Evolutionary conservation across 23 tunicate genomes (phyloP).

Genomic region (Diplosoma virens): DNA sequence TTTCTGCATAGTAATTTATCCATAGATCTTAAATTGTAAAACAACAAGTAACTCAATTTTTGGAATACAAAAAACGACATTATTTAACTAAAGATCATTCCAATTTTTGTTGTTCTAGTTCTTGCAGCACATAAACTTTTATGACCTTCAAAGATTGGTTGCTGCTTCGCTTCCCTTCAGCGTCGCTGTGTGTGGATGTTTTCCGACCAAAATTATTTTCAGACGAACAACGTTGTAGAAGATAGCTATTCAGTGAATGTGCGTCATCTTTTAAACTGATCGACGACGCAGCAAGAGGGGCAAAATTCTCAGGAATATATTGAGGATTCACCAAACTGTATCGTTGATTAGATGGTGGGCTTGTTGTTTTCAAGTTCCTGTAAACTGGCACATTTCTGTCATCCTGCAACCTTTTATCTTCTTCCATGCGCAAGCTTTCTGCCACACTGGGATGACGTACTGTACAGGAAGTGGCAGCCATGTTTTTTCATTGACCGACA

Average conservation of each 20-base stretch:
- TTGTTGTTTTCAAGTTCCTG: conserved; percentile 22
- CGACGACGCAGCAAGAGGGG: background rate
- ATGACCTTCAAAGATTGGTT: conserved; percentile 72
- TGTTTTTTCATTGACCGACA: too few relatives aligned
- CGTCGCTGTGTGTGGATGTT: background rate
- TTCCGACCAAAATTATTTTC: conserved; percentile 28
- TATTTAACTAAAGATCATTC: too few relatives aligned
- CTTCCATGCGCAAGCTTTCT: conserved; percentile 4
- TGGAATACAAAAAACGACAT: too few relatives aligned
- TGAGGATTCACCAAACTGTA: conserved; percentile 6
- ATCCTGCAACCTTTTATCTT: conserved; percentile 6
- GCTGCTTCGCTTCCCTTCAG: conserved; percentile 53
- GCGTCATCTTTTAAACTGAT: conserved; percentile 19
- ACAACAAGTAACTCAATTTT: too few relatives aligned
- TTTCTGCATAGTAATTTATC: too few relatives aligned
- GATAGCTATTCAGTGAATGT: background rate
- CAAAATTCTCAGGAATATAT: background rate
- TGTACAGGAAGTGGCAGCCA: conserved; percentile 1
- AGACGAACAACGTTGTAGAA: conserved; percentile 46
- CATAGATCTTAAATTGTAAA: too few relatives aligned
- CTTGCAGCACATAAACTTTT: too few relatives aligned
- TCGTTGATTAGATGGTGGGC: conserved; percentile 4
- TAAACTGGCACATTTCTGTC: conserved; percentile 50
- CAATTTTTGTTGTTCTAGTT: too few relatives aligned
- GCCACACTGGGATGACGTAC: conserved; percentile 13